Evolutionary conservation across 2,888 invertebrate genomes (phyloP), one percentile per base, ranked within the genome.

Genomic region (Carterocephalus palaemon): DNA sequence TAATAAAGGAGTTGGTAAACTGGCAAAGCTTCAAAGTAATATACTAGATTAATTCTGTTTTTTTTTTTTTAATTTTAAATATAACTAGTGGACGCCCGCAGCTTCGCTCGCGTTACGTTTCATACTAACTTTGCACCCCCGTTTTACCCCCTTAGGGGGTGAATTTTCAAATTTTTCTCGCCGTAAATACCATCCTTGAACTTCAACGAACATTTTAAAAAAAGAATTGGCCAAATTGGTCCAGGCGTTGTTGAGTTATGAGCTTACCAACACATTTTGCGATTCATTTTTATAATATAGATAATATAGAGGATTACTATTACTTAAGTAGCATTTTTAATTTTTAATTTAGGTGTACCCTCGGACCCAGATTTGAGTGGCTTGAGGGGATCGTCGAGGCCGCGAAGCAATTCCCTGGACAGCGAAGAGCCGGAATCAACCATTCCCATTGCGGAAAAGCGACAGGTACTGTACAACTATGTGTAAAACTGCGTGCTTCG

Each of bases 381-480:
- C n/a, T n/a, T n/a, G 6, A 76, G 75, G 41, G 73, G 73, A 15
- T 58, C 77, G 1, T 20, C 70, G 1, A 64, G 85, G 36, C 81
- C 81, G 0, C 69, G 88, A 51, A 84, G 85, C 54, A 87, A 83
- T 56, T 88, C 87, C 1, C 54, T 87, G 49, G 81, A 73, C 13
- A 77, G 61, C 36, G 79, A 80, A 46, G 85, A 84, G n/a, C 52
- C 71, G 15, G 81, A 80, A 26, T 52, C 68, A 1, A 57, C 56
- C 6, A 51, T 72, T n/a, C 70, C 79, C 4, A 76, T 80, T 13
- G 40, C 75, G 1, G 87, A 87, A 46, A 88, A 87, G 55, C 69
- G 81, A 77, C 83, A 87, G 74, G 87, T 86, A 63, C 4, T 1
- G 4, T 6, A n/a, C n/a, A 17, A 4, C n/a, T n/a, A n/a, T n/a